Conservation (phyloP, 2,888 invertebrate species). For the Cheilosia impressa region DNA sequence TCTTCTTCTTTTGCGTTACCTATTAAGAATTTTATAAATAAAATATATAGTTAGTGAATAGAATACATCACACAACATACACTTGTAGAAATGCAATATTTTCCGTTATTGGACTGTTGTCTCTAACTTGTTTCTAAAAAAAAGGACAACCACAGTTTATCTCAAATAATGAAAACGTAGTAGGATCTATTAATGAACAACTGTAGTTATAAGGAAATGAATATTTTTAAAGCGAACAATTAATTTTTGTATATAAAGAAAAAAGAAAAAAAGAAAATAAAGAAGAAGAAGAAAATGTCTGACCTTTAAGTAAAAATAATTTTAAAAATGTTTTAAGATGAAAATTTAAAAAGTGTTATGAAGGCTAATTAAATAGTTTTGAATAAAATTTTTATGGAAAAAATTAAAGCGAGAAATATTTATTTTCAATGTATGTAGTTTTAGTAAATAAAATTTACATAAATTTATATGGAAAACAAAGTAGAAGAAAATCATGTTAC, state of each 20-base stretch:
- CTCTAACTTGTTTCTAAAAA: slow-evolving; percentile 50
- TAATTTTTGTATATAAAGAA: slow-evolving; percentile 58
- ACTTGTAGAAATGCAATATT: slow-evolving; percentile 70
- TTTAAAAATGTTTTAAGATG: slow-evolving; percentile 41
- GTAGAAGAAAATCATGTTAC: slow-evolving; percentile 43
- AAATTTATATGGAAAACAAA: slow-evolving; percentile 39
- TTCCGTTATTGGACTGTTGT: slow-evolving; percentile 55
- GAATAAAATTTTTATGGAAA: slow-evolving; percentile 29
- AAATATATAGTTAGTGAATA: slow-evolving; percentile 58
- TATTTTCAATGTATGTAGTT: slow-evolving; percentile 66
- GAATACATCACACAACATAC: slow-evolving; percentile 57
- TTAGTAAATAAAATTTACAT: slow-evolving; percentile 57
- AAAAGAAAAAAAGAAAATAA: slow-evolving; percentile 40
- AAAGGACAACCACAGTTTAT: slow-evolving; percentile 30
- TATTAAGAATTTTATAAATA: slow-evolving; percentile 62
- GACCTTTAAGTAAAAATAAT: slow-evolving; percentile 40
- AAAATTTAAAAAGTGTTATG: slow-evolving; percentile 40
- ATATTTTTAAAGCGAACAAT: slow-evolving; percentile 58
- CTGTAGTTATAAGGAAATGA: slow-evolving; percentile 49
- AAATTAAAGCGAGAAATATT: slow-evolving; percentile 34
- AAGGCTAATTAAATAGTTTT: slow-evolving; percentile 59
- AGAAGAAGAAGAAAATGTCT: slow-evolving; percentile 49
- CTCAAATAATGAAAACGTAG: slow-evolving; percentile 49
- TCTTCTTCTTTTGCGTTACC: slow-evolving; percentile 31
- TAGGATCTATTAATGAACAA: slow-evolving; percentile 38